Evolutionary conservation across 2,113 vertebrate genomes (phyloP).

Genomic region (Fulmarus glacialis): DNA sequence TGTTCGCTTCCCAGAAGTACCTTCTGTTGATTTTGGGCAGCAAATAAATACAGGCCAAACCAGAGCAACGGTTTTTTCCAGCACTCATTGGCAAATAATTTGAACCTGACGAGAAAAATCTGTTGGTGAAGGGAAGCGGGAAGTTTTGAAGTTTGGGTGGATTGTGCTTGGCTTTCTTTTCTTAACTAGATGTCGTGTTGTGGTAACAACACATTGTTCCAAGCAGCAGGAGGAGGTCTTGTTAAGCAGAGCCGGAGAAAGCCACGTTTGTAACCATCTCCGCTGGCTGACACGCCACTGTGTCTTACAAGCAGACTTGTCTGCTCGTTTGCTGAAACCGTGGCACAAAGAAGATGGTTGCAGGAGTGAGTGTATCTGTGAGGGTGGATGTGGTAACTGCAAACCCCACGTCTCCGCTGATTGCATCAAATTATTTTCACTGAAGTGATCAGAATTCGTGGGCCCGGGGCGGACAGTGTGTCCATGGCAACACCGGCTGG

Average conservation of each 20-base stretch:
- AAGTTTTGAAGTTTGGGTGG: slow-evolving; percentile 27
- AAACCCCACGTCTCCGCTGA: neutral
- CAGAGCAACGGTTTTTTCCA: neutral
- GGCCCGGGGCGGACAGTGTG: neutral
- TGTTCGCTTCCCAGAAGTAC: neutral
- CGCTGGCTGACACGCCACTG: neutral
- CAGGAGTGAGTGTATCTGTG: neutral
- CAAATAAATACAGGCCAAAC: slow-evolving; percentile 6
- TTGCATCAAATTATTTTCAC: neutral
- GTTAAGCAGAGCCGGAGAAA: neutral
- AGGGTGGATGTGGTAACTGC: neutral
- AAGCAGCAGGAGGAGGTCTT: slow-evolving; percentile 41
- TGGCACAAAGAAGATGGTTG: neutral
- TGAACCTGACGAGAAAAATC: slow-evolving; percentile 43
- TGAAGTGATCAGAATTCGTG: neutral
- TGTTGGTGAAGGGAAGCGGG: slow-evolving; percentile 8
- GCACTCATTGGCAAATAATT: neutral
- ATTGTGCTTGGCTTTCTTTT: slow-evolving; percentile 34
- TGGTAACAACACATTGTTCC: slow-evolving; percentile 43
- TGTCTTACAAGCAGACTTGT: neutral
- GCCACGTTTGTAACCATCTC: slow-evolving; percentile 22
- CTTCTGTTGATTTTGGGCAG: neutral
- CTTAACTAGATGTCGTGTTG: slow-evolving; percentile 37
- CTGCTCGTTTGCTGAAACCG: neutral
- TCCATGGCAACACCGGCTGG: neutral